These are phyloP conservation scores for Orthosia cruda DNA, from an alignment of 2,888 invertebrate species.

Conservation along the genomic window DNA sequence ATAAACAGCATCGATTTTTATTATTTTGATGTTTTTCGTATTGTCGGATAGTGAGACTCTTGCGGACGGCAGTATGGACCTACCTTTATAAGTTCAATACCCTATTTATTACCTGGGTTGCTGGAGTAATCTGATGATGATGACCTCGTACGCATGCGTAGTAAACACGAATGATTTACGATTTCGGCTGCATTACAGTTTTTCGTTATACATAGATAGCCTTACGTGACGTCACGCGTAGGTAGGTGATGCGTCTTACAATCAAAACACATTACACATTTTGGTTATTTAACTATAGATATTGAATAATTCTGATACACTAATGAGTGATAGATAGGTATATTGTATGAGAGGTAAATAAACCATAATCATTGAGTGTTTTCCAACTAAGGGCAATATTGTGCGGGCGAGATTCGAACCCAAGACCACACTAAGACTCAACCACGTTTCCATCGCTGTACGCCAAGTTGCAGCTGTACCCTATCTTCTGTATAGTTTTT, in stretches of 20 bases:
- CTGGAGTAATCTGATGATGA: slow-evolving; percentile 3
- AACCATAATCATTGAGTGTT: not conserved
- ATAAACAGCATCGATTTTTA: too few species aligned
- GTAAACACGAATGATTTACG: slow-evolving; percentile 56
- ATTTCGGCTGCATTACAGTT: slow-evolving; percentile 2
- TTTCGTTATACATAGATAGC: slow-evolving; percentile 6
- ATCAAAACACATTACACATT: slow-evolving; percentile 25
- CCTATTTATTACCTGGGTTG: slow-evolving; percentile 13
- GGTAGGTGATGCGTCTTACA: not conserved
- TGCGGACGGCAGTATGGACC: too few species aligned
- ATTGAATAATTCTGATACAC: slow-evolving; percentile 1
- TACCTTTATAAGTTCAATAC: not conserved
- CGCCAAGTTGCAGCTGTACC: not conserved
- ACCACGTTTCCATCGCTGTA: not conserved
- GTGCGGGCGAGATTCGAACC: not conserved
- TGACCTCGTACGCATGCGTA: slow-evolving; percentile 37
- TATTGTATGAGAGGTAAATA: not conserved
- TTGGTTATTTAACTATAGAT: slow-evolving; percentile 22
- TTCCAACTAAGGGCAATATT: not conserved
- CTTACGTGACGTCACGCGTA: slow-evolving; percentile 14
- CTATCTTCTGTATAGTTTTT: too few species aligned
- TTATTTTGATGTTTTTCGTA: too few species aligned
- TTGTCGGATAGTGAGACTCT: too few species aligned
- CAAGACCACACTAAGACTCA: not conserved
- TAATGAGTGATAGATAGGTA: not conserved